Evolutionary conservation across 53 echinoderm and acorn worm genomes (phyloP).

Genomic region (Echinometra lucunter): DNA sequence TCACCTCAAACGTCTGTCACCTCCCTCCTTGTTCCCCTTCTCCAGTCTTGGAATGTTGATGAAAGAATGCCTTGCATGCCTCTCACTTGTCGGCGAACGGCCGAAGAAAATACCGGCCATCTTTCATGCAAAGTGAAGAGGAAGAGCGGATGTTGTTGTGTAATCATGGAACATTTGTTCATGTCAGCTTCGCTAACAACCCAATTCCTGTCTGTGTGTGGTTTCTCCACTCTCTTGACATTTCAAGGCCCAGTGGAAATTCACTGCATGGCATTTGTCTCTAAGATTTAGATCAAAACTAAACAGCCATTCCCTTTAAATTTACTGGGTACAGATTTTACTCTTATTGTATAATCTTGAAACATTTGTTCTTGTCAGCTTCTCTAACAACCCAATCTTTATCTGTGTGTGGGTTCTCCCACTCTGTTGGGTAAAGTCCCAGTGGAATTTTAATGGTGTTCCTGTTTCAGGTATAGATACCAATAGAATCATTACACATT

Average conservation of each 20-base stretch:
- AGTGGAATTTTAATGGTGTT: no score
- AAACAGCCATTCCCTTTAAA: no score
- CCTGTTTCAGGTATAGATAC: no score
- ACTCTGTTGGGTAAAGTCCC: background rate
- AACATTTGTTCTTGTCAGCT: conserved; percentile 52
- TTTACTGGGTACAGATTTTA: no score
- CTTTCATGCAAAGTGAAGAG: background rate
- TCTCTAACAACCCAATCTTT: background rate
- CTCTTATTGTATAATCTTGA: background rate
- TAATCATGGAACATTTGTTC: conserved; percentile 42
- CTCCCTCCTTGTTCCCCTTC: background rate
- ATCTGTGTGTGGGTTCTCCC: conserved; percentile 8
- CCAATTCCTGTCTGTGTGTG: background rate
- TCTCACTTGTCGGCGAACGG: background rate
- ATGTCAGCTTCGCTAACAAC: conserved; percentile 41
- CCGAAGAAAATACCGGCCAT: background rate
- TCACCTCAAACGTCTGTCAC: background rate
- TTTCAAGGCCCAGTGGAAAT: no score
- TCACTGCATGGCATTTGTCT: no score
- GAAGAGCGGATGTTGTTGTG: background rate
- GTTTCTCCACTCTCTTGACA: background rate
- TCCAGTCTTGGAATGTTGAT: conserved; percentile 41
- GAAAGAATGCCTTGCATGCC: conserved; percentile 23
- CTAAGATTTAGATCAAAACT: no score
- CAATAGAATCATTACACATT: no score